Conservation (phyloP, 2,888 invertebrate species). For the Folsomia manolachei region DNA sequence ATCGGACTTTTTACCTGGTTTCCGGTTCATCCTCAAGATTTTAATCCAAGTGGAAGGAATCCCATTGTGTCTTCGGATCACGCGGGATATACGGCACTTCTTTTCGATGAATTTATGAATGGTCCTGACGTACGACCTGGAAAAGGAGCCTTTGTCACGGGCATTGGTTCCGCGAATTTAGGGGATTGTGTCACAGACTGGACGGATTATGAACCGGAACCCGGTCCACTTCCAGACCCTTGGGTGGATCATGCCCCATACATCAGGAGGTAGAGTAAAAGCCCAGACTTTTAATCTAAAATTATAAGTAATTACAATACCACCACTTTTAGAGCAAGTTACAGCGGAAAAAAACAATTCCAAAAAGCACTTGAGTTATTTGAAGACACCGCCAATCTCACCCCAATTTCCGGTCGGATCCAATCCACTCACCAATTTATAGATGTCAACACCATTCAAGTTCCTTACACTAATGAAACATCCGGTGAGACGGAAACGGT, state of each 20-base stretch:
- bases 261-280: too few species aligned
- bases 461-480: neutral
- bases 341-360: neutral
- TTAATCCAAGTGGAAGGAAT: too few species aligned
- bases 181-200: neutral
- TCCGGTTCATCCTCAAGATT: slow-evolving; percentile 25
- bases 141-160: neutral
- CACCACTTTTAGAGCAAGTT: neutral
- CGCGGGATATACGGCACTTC: neutral
- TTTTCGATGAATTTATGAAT: neutral
- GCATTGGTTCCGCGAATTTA: neutral
- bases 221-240: neutral
- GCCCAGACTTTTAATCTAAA: neutral
- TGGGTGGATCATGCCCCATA: too few species aligned
- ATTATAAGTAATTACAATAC: neutral
- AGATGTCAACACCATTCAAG: neutral
- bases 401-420: neutral
- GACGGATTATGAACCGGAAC: neutral
- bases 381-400: neutral
- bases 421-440: neutral
- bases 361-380: neutral
- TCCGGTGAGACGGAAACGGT: neutral
- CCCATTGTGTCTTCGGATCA: neutral
- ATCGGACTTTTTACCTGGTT: slow-evolving; percentile 29
- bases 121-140: neutral